Conservation (phyloP, 1,140 invertebrate species). For the Ruditapes philippinarum region DNA sequence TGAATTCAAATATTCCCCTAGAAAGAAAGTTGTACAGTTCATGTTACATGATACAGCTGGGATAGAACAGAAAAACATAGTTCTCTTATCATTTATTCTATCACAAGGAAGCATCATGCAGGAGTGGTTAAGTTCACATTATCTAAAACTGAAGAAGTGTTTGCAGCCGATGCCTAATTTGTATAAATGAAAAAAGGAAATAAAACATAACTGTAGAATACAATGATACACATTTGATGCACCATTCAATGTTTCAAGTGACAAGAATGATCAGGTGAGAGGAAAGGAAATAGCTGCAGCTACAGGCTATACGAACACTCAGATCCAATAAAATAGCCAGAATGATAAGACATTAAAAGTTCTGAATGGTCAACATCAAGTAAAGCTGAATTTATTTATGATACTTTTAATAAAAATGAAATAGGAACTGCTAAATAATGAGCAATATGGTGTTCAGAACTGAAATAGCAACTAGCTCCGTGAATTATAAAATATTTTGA, state of each 20-base stretch:
- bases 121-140: conserved; percentile 9
- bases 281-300: neutral
- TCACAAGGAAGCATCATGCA: conserved; percentile 9
- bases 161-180: neutral
- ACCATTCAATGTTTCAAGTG: conserved; percentile 28
- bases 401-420: too few species aligned
- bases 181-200: conserved; percentile 9
- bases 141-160: neutral
- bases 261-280: neutral
- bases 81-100: neutral
- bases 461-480: too few species aligned
- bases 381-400: too few species aligned
- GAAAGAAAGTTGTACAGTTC: neutral
- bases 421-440: too few species aligned
- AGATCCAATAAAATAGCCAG: neutral
- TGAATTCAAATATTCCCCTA: conserved; percentile 12
- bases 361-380: too few species aligned
- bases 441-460: too few species aligned
- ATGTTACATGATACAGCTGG: conserved; percentile 25
- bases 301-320: neutral
- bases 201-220: conserved; percentile 24
- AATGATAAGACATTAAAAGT: too few species aligned
- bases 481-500: too few species aligned
- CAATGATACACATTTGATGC: conserved; percentile 24
- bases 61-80: conserved; percentile 17